Evolutionary conservation across 2,113 vertebrate species (phyloP).

Genomic region (human): DNA sequence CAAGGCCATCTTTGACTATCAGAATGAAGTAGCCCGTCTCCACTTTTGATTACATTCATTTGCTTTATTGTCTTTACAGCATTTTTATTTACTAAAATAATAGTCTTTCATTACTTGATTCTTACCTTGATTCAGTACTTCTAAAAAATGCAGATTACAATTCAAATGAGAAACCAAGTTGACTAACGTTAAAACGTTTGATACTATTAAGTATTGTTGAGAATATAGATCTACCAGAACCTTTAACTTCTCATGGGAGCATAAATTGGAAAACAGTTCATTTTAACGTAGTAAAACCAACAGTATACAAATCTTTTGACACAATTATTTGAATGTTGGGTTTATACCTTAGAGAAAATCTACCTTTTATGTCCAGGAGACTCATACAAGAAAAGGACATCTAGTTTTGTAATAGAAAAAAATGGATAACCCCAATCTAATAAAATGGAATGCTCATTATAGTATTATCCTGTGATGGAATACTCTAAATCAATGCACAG

Average conservation of each 20-base stretch:
- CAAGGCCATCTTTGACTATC: too few species aligned
- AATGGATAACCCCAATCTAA: not conserved
- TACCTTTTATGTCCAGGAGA: not conserved
- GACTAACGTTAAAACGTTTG: too few species aligned
- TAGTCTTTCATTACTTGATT: not conserved
- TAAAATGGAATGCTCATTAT: not conserved
- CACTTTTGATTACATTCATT: not conserved
- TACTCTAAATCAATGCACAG: not conserved
- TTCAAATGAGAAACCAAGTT: not conserved
- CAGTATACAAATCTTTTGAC: not conserved
- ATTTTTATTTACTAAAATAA: not conserved
- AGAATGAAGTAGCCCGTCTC: not conserved
- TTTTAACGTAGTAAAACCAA: not conserved
- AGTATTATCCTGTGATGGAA: not conserved
- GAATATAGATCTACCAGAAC: too few species aligned
- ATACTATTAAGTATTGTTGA: not conserved
- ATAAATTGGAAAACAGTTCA: not conserved
- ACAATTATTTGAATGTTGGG: not conserved
- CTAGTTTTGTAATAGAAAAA: not conserved
- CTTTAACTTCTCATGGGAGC: not conserved
- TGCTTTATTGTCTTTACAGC: not conserved
- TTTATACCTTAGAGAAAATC: not conserved
- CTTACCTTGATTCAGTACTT: not conserved
- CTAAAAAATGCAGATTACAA: not conserved
- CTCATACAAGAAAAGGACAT: not conserved